phyloP scores from a whole-genome alignment of 2,797 vertebrate genomes.

The Anas georgica region DNA sequence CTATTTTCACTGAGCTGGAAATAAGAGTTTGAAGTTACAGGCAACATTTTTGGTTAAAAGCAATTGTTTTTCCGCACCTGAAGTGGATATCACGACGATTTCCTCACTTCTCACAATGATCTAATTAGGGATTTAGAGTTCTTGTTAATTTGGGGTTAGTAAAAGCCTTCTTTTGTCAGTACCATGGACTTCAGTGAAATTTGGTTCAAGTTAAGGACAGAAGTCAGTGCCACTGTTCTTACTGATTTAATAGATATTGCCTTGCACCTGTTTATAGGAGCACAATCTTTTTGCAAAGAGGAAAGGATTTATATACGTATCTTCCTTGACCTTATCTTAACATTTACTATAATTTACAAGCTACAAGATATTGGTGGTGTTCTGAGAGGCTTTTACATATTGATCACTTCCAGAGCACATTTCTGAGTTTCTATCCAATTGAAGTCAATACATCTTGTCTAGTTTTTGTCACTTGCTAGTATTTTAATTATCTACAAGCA shows the following conservation, averaged over 20 bases:
- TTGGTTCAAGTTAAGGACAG: neutral
- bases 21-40: neutral
- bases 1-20: neutral
- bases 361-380: neutral
- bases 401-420: neutral
- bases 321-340: neutral
- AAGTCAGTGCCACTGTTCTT: neutral
- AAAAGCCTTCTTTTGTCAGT: neutral
- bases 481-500: constrained; percentile 51
- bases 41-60: neutral
- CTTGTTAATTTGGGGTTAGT: neutral
- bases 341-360: neutral
- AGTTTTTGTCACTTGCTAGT: neutral
- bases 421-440: neutral
- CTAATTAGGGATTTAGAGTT: neutral
- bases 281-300: neutral
- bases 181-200: neutral
- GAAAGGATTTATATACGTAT: neutral
- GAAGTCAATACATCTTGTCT: constrained; percentile 37
- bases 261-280: neutral
- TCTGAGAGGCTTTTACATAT: neutral
- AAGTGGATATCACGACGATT: neutral
- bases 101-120: neutral
- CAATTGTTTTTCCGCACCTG: neutral
- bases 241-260: neutral